Percentiles rank a stretch among this genome's conserved stretches.
Evolutionary conservation across 2,888 invertebrate genomes (phyloP).

Genomic region (Diarsia rubi): DNA sequence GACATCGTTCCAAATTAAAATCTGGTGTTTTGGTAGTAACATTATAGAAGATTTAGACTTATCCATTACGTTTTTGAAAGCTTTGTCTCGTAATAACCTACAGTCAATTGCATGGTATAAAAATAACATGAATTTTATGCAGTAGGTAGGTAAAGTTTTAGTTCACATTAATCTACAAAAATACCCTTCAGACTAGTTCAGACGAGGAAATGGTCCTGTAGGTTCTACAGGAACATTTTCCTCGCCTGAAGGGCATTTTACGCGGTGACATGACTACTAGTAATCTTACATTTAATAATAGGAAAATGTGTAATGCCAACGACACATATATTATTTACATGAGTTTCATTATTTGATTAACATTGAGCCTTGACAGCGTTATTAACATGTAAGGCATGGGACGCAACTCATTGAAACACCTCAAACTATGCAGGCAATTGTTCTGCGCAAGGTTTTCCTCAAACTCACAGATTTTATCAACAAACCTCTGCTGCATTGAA

Average conservation of each 20-base stretch:
- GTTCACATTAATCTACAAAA: neutral
- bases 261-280: neutral
- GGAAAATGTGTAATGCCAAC: neutral
- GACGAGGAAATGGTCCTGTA: too few species aligned
- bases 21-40: neutral
- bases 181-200: too few species aligned
- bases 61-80: neutral
- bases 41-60: neutral
- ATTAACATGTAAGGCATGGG: conserved; percentile 2
- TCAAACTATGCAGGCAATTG: conserved; percentile 25
- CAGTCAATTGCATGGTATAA: neutral
- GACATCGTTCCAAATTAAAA: neutral
- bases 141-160: neutral
- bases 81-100: neutral
- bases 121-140: neutral
- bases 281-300: conserved; percentile 8
- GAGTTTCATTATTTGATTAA: conserved; percentile 30
- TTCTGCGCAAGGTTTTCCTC: conserved; percentile 51
- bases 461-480: conserved; percentile 32
- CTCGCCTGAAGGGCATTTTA: neutral
- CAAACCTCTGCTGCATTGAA: conserved; percentile 44
- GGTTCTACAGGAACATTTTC: neutral
- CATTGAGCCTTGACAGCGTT: conserved; percentile 32
- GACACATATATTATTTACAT: neutral
- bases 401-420: conserved; percentile 3